Percentiles rank a stretch among this genome's conserved stretches.
These are phyloP conservation scores for Minunthozetes semirufus DNA, from an alignment of 2,888 invertebrate genomes.

Conservation along the genomic window DNA sequence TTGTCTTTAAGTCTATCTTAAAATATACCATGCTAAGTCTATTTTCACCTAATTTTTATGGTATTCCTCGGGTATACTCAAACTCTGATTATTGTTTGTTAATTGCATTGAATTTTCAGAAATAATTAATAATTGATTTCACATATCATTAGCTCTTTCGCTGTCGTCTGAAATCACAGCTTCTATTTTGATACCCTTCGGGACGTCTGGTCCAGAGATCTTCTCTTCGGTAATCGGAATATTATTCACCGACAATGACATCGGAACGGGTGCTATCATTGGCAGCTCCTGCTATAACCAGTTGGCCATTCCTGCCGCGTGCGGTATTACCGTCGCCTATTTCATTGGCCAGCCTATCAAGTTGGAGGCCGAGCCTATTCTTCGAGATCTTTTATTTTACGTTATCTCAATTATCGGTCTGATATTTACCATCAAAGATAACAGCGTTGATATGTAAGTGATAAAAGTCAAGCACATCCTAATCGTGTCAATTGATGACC, in stretches of 20 bases:
- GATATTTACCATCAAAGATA: constrained; percentile 35
- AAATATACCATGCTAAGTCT: too few relatives aligned
- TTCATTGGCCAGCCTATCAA: constrained; percentile 29
- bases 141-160: constrained; percentile 19
- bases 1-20: too few relatives aligned
- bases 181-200: constrained; percentile 34
- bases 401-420: constrained; percentile 33
- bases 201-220: constrained; percentile 35
- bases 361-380: constrained; percentile 20
- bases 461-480: background rate
- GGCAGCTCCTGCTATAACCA: constrained; percentile 33
- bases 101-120: background rate
- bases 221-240: constrained; percentile 33
- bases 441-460: constrained; percentile 36
- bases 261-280: constrained; percentile 37
- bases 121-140: background rate
- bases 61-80: too few relatives aligned
- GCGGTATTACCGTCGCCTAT: constrained; percentile 28
- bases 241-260: constrained; percentile 35
- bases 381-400: constrained; percentile 30
- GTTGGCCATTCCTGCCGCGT: constrained; percentile 34
- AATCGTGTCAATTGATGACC: too few relatives aligned
- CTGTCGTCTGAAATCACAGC: constrained; percentile 27
- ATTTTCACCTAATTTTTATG: too few relatives aligned
- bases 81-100: too few relatives aligned